These are phyloP conservation scores for Palloptera scutellata DNA, from an alignment of 2,888 invertebrate species.

Conservation along the genomic window DNA sequence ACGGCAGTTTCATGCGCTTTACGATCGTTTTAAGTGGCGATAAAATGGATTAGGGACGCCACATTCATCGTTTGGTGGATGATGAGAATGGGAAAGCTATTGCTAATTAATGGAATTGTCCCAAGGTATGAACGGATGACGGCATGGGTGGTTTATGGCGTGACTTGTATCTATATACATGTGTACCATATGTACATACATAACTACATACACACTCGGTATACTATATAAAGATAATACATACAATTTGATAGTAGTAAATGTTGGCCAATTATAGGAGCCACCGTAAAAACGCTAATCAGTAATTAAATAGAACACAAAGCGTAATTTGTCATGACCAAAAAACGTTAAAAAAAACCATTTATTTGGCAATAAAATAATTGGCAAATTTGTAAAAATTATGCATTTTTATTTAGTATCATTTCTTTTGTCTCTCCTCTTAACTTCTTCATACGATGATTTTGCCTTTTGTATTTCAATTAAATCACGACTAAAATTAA, in stretches of 20 bases:
- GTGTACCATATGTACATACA: conserved; percentile 22
- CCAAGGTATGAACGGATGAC: conserved; percentile 27
- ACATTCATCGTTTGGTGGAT: conserved; percentile 11
- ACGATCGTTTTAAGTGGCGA: conserved; percentile 47
- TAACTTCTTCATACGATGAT: too few relatives aligned
- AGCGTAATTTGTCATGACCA: conserved; percentile 37
- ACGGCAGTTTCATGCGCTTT: conserved; percentile 34
- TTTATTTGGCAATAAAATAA: conserved; percentile 34
- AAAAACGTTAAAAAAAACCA: conserved; percentile 31
- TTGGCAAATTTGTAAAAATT: too few relatives aligned
- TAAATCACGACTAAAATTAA: conserved; percentile 45
- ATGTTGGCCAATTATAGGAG: too few relatives aligned
- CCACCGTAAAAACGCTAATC: too few relatives aligned
- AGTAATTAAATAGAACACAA: too few relatives aligned
- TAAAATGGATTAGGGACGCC: conserved; percentile 45
- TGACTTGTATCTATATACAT: conserved; percentile 28
- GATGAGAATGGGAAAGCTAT: conserved; percentile 1
- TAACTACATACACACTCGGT: too few relatives aligned
- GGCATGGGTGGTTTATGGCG: conserved; percentile 38
- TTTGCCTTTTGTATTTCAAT: conserved; percentile 38
- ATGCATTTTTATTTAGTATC: too few relatives aligned
- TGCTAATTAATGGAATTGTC: conserved; percentile 39
- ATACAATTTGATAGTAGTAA: too few relatives aligned
- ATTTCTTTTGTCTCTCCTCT: too few relatives aligned
- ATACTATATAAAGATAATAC: too few relatives aligned